Percentiles rank a stretch among this genome's conserved stretches.
Evolutionary conservation across 2,113 vertebrate species (phyloP).

Genomic region (Columba janthina): DNA sequence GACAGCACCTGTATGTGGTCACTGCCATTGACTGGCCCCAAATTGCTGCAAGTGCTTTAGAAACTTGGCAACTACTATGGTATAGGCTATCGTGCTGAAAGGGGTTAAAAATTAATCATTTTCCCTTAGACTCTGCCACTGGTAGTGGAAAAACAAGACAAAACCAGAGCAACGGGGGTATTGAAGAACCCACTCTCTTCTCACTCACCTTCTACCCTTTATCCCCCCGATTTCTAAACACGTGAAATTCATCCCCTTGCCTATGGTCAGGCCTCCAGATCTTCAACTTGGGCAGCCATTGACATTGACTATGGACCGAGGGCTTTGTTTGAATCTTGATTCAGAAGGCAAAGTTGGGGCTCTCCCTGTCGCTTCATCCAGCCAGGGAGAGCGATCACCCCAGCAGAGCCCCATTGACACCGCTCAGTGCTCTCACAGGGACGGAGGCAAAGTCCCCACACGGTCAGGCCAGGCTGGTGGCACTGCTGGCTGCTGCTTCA

Average conservation of each 20-base stretch:
- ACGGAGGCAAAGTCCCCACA: no score
- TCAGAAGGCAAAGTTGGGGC: not conserved
- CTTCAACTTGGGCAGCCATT: not conserved
- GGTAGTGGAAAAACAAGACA: not conserved
- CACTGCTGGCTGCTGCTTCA: not conserved
- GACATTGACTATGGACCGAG: not conserved
- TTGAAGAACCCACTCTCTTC: not conserved
- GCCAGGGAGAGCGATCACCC: fast-evolving
- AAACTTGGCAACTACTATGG: not conserved
- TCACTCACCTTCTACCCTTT: not conserved
- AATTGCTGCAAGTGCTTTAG: not conserved
- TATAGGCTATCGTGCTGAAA: not conserved
- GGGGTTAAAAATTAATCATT: not conserved
- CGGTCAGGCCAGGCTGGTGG: not conserved
- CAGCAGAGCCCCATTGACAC: not conserved
- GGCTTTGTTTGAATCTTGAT: not conserved
- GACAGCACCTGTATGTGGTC: not conserved
- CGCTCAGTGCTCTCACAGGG: not conserved
- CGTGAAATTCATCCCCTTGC: not conserved
- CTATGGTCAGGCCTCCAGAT: not conserved
- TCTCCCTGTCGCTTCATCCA: not conserved
- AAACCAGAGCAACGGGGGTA: not conserved
- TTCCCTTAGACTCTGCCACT: not conserved
- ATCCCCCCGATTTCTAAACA: not conserved
- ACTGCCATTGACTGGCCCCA: no score